Base-by-base conservation (phyloP, 2,888 invertebrate genomes). In the Phasia obesa region DNA sequence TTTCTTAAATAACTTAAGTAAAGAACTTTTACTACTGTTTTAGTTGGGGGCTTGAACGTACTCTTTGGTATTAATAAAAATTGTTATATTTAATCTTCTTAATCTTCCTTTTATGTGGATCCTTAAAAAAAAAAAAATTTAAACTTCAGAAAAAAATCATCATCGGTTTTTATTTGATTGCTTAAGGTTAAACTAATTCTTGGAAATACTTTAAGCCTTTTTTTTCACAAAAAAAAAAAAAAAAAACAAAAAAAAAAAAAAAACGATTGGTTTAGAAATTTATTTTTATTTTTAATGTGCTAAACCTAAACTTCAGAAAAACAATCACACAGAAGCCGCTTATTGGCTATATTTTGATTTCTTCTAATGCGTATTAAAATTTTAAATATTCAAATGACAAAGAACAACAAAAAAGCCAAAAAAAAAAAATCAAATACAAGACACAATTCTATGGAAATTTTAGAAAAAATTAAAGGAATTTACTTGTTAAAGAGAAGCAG, bases 391-490 rank as follows among this genome's bases (percentile, higher is more conserved):
- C 38, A 51, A 73, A 82, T 69, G 76, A 67, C 53, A 73, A 77
- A 25, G 11, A 55, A 17, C 21, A 67, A 35, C 11, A 23, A 3
- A 6, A 35, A 9, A 31, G n/a, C 19, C 25, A 60, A 44, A 19
- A 38, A 17, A 53, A 23, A 25, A 0, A 25, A 27, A 13, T 47
- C 21, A 65, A 57, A 74, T 27, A 47, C 64, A 75, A 73, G 42
- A 64, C 83, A 86, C 85, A 88, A 88, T 89, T 89, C 89, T 87
- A 88, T 86, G 87, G 89, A 89, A 90, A 88, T 88, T 86, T 86
- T 86, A 87, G 87, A 84, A 84, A 62, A 65, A 82, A 35, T n/a
- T 59, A 67, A 79, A 79, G 75, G 71, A 65, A 80, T 80, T 71
- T 25, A 13, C 67, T 51, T 44, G 49, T 57, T 15, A 31, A 51